phyloP scores from a whole-genome alignment of 2,797 vertebrate species.

The Hafferia zeledoni region DNA sequence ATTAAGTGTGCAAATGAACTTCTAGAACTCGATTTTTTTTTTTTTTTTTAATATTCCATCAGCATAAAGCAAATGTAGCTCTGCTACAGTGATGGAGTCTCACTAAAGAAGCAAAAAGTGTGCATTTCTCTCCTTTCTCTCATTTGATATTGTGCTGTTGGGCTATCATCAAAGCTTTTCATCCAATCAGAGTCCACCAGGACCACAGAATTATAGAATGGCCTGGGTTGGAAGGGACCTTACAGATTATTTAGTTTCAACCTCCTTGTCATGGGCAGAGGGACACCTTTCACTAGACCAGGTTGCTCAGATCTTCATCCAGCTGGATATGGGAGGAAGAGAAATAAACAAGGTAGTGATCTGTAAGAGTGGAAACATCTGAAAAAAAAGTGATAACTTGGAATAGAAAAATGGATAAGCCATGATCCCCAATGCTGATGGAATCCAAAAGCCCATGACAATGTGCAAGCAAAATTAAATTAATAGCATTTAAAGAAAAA shows the following conservation, averaged over 20 bases:
- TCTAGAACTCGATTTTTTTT: not conserved
- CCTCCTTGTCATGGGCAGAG: rapidly evolving
- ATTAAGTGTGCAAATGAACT: not conserved
- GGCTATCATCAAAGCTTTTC: not conserved
- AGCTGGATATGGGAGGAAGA: not conserved
- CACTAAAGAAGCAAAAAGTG: not conserved
- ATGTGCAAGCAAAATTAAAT: not conserved
- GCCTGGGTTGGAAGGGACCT: not conserved
- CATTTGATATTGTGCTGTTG: not conserved
- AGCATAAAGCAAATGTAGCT: not conserved
- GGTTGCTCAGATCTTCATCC: rapidly evolving
- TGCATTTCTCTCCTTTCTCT: not conserved
- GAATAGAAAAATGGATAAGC: not conserved
- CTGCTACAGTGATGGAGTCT: not conserved
- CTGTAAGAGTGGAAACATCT: not conserved
- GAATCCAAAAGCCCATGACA: not conserved
- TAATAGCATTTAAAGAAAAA: not conserved
- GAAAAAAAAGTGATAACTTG: not conserved
- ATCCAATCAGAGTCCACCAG: not conserved
- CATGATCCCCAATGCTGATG: not conserved
- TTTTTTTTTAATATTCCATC: not conserved
- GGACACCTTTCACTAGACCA: not conserved
- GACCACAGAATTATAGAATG: not conserved
- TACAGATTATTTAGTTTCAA: not conserved
- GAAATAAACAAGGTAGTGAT: not conserved